phyloP scores from a whole-genome alignment of 2,888 invertebrate species.

The Sinohyriopsis cumingii region DNA sequence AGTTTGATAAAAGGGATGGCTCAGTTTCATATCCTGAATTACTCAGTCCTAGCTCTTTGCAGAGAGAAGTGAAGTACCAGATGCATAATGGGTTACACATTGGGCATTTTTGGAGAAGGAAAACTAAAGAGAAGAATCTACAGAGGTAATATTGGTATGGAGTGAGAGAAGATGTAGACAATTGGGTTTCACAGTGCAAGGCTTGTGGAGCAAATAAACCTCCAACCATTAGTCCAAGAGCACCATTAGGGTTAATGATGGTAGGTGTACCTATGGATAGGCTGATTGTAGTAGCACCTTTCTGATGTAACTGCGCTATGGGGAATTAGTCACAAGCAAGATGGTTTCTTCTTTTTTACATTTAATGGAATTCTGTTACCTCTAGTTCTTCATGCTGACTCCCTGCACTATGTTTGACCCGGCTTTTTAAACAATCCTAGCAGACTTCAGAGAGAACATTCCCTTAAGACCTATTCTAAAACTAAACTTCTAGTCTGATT shows the following conservation, averaged over 20 bases:
- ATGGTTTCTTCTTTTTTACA: too few species aligned
- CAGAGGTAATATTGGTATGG: constrained; percentile 19
- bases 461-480: too few species aligned
- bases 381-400: too few species aligned
- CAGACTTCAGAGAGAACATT: too few species aligned
- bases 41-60: constrained; percentile 6
- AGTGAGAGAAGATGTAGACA: constrained; percentile 10
- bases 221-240: constrained; percentile 10
- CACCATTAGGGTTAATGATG: constrained; percentile 19
- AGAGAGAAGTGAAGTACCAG: constrained; percentile 9
- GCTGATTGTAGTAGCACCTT: too few species aligned
- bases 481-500: too few species aligned
- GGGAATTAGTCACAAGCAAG: too few species aligned
- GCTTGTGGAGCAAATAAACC: constrained; percentile 21
- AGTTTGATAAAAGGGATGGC: constrained; percentile 10
- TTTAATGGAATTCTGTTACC: too few species aligned
- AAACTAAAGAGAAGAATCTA: constrained; percentile 10
- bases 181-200: constrained; percentile 22
- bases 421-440: too few species aligned
- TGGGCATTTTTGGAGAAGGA: constrained; percentile 19
- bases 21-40: constrained; percentile 6
- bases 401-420: too few species aligned
- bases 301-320: too few species aligned
- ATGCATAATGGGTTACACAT: constrained; percentile 16
- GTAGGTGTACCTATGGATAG: constrained; percentile 28